Evolutionary conservation across 1,140 invertebrate genomes (phyloP).

Genomic region (Ceratosolen solmsi): DNA sequence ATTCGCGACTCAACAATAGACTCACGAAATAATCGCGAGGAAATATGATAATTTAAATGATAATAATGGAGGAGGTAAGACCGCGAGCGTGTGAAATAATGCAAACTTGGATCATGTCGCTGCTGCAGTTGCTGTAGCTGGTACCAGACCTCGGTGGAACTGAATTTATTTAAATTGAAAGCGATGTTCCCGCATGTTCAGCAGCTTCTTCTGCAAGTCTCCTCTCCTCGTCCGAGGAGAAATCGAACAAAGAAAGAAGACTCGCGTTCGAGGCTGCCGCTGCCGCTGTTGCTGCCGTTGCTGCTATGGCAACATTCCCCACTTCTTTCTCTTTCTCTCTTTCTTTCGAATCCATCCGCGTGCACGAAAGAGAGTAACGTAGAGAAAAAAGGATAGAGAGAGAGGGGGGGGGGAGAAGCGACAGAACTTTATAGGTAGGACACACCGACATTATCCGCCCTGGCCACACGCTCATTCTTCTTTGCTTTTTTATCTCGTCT

Average conservation of each 20-base stretch:
- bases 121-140: neutral
- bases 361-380: slow-evolving; percentile 35
- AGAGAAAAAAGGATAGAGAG: slow-evolving; percentile 48
- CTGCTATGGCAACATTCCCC: slow-evolving; percentile 24
- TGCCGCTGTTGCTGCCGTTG: slow-evolving; percentile 42
- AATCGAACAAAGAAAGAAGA: slow-evolving; percentile 66
- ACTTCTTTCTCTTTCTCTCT: slow-evolving; percentile 1
- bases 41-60: slow-evolving; percentile 37
- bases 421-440: slow-evolving; percentile 45
- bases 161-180: slow-evolving; percentile 74
- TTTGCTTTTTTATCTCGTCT: slow-evolving; percentile 14
- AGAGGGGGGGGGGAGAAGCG: neutral
- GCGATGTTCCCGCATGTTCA: slow-evolving; percentile 72
- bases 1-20: neutral
- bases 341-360: neutral
- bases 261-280: slow-evolving; percentile 1
- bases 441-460: slow-evolving; percentile 35
- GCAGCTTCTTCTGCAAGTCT: slow-evolving; percentile 67
- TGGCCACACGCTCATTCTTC: slow-evolving; percentile 18
- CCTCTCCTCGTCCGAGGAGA: slow-evolving; percentile 50
- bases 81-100: slow-evolving; percentile 53
- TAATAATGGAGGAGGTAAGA: slow-evolving; percentile 45
- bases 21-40: neutral
- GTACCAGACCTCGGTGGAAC: slow-evolving; percentile 44
- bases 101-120: slow-evolving; percentile 42